Conservation (phyloP, 2,797 vertebrate genomes). For the Ptychobarbus kaznakovi region DNA sequence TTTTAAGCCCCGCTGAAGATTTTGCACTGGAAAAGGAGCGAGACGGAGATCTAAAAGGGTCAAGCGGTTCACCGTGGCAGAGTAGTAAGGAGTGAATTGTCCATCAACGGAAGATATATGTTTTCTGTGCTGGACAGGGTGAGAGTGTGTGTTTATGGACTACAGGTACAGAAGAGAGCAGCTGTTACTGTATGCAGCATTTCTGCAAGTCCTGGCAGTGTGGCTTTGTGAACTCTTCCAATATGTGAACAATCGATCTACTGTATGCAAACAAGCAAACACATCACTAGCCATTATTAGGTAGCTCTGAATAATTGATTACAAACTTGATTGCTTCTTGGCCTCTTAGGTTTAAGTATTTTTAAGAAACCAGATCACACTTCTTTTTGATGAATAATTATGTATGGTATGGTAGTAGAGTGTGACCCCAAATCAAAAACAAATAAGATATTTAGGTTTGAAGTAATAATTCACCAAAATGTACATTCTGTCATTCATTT, state of each 20-base stretch:
- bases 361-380: background rate
- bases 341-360: background rate
- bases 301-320: background rate
- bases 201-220: background rate
- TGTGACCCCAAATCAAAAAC: background rate
- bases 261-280: slow-evolving; percentile 4
- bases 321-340: background rate
- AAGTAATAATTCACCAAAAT: background rate
- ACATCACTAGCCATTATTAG: background rate
- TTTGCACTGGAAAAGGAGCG: slow-evolving; percentile 2
- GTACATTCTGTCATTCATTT: background rate
- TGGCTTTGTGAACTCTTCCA: background rate
- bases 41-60: slow-evolving; percentile 22
- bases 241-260: background rate
- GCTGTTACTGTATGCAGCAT: background rate
- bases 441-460: background rate
- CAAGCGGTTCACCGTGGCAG: slow-evolving; percentile 16
- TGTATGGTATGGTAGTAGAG: background rate
- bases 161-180: background rate
- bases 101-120: slow-evolving; percentile 5
- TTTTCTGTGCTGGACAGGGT: slow-evolving; percentile 3
- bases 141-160: slow-evolving; percentile 5
- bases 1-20: slow-evolving; percentile 23
- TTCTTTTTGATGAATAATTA: background rate
- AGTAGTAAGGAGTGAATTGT: slow-evolving; percentile 38